Conservation (phyloP, 2,113 vertebrate genomes). For the Anguilla rostrata region DNA sequence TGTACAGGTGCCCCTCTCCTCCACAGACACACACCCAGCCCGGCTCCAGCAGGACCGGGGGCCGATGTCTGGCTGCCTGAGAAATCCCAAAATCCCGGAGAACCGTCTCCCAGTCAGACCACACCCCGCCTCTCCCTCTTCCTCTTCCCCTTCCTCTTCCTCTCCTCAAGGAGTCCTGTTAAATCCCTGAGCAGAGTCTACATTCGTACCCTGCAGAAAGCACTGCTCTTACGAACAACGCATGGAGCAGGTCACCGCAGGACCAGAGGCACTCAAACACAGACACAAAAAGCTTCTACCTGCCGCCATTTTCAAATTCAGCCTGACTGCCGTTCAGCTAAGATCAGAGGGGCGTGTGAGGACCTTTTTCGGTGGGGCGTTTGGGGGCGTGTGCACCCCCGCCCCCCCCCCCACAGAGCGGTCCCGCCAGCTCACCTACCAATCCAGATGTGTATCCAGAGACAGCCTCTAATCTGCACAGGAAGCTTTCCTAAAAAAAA, state of each 20-base stretch:
- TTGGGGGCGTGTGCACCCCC: neutral
- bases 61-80: slow-evolving; percentile 30
- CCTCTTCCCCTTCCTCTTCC: slow-evolving; percentile 45
- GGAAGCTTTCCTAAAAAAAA: slow-evolving; percentile 3
- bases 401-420: slow-evolving; percentile 35
- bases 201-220: no score
- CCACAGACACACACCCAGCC: no score
- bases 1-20: neutral
- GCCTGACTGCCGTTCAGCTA: neutral
- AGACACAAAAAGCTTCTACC: no score
- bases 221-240: no score
- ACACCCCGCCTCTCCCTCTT: slow-evolving; percentile 31
- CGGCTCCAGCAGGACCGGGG: slow-evolving; percentile 38
- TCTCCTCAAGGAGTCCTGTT: no score
- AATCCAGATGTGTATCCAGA: slow-evolving; percentile 61
- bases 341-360: neutral
- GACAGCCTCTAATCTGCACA: slow-evolving; percentile 60
- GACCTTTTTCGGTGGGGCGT: slow-evolving; percentile 7
- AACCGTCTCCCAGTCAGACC: neutral
- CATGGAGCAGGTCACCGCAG: no score
- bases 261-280: no score
- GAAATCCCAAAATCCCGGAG: slow-evolving; percentile 13
- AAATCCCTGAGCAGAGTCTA: no score
- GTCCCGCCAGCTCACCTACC: slow-evolving; percentile 43
- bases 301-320: no score